Evolutionary conservation across 2,113 vertebrate genomes (phyloP).

Genomic region (Xiphias gladius): DNA sequence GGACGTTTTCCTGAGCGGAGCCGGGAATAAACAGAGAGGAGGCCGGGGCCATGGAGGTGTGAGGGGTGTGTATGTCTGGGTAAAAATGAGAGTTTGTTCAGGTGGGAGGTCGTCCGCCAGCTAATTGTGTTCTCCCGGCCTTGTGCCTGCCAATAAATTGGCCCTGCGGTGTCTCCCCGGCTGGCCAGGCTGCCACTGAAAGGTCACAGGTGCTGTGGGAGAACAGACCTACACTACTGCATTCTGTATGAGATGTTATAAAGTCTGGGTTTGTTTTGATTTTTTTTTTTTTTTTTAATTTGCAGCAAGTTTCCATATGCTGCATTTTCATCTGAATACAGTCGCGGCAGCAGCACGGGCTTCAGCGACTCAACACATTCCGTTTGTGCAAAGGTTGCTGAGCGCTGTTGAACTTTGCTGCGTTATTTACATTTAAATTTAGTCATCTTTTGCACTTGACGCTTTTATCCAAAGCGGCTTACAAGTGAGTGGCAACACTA

Average conservation of each 20-base stretch:
- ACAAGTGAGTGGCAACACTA: no score
- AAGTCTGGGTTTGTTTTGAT: conserved; percentile 23
- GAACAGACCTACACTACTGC: conserved; percentile 24
- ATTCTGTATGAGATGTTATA: conserved; percentile 44
- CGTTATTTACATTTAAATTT: no score
- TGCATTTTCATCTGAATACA: not conserved
- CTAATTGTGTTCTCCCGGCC: conserved; percentile 76
- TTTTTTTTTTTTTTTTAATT: not conserved
- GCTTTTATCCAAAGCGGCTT: no score
- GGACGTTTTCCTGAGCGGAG: conserved; percentile 52
- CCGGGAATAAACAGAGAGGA: conserved; percentile 29
- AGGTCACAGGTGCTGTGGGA: conserved; percentile 66
- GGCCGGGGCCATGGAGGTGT: conserved; percentile 26
- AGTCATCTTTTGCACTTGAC: no score
- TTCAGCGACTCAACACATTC: not conserved
- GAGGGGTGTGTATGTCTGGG: conserved; percentile 36
- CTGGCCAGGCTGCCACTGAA: conserved; percentile 61
- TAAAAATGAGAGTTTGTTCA: conserved; percentile 53
- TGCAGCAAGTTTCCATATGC: conserved; percentile 7
- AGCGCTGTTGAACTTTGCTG: not conserved
- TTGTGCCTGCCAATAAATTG: conserved; percentile 73
- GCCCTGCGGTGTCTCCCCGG: conserved; percentile 48
- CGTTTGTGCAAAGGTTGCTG: not conserved
- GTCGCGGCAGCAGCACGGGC: not conserved
- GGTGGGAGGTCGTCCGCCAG: conserved; percentile 68